Conservation (phyloP, 2,888 invertebrate species). For the Caenorhabditis panamensis region DNA sequence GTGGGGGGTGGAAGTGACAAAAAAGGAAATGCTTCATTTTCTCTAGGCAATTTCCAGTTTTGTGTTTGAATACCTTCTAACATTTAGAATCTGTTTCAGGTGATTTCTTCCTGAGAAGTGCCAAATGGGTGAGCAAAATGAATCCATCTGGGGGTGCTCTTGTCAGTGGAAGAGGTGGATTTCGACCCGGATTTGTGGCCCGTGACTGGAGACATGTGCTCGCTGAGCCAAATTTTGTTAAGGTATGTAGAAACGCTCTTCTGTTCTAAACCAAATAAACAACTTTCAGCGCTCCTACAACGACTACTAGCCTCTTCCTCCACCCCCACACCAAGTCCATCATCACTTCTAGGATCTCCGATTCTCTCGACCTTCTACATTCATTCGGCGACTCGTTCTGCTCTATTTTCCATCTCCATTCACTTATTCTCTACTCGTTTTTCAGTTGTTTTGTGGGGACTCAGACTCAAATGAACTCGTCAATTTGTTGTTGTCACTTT, state of each 20-base stretch:
- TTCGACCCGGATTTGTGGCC: slow-evolving; percentile 61
- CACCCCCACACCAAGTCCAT: background rate
- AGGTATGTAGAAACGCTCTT: slow-evolving; percentile 24
- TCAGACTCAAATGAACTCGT: background rate
- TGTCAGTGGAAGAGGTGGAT: slow-evolving; percentile 62
- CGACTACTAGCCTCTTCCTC: slow-evolving; percentile 21
- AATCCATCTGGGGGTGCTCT: slow-evolving; percentile 57
- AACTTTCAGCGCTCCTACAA: slow-evolving; percentile 42
- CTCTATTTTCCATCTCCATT: background rate
- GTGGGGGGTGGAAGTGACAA: no score
- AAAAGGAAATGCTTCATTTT: no score
- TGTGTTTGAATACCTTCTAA: background rate
- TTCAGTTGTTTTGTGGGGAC: slow-evolving; percentile 1
- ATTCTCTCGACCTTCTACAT: background rate
- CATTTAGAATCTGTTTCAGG: slow-evolving; percentile 28
- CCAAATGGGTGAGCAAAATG: slow-evolving; percentile 62
- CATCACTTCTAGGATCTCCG: background rate
- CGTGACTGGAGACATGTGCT: slow-evolving; percentile 53
- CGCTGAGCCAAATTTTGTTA: slow-evolving; percentile 61
- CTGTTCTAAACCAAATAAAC: no score
- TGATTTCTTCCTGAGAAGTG: slow-evolving; percentile 54
- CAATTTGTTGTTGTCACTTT: background rate
- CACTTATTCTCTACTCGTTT: background rate
- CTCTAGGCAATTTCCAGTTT: no score
- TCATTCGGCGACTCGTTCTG: slow-evolving; percentile 3